Evolutionary conservation across 2,113 vertebrate genomes (phyloP).

Genomic region (Saimiri boliviensis): DNA sequence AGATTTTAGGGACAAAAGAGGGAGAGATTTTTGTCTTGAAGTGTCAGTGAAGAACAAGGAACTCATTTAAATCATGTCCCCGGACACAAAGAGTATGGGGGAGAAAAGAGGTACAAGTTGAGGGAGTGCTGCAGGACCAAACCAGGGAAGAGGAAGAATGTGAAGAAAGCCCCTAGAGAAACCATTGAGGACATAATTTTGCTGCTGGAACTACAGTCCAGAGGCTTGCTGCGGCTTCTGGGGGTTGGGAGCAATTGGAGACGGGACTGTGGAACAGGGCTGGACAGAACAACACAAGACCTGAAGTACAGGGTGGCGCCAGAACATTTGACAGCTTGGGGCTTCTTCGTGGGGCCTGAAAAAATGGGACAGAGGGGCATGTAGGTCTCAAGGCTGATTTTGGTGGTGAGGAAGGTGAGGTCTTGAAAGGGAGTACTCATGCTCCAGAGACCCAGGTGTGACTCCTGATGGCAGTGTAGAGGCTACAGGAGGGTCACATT

Average conservation of each 20-base stretch:
- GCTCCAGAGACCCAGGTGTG: background rate
- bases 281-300: background rate
- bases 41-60: background rate
- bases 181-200: background rate
- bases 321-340: background rate
- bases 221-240: background rate
- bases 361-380: too few relatives aligned
- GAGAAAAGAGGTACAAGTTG: background rate
- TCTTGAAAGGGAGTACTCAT: background rate
- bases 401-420: background rate
- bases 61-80: background rate
- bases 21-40: background rate
- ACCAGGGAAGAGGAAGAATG: background rate
- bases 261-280: background rate
- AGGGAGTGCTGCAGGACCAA: background rate
- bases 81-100: background rate
- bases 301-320: background rate
- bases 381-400: background rate
- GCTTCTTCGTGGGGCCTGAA: background rate
- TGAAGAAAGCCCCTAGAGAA: background rate
- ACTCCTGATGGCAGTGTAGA: background rate
- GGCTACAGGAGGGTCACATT: background rate
- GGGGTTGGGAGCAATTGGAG: background rate
- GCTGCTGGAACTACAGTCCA: background rate
- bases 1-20: background rate